phyloP scores from a whole-genome alignment of 1,140 invertebrate species.

The Sycophila sp. region DNA sequence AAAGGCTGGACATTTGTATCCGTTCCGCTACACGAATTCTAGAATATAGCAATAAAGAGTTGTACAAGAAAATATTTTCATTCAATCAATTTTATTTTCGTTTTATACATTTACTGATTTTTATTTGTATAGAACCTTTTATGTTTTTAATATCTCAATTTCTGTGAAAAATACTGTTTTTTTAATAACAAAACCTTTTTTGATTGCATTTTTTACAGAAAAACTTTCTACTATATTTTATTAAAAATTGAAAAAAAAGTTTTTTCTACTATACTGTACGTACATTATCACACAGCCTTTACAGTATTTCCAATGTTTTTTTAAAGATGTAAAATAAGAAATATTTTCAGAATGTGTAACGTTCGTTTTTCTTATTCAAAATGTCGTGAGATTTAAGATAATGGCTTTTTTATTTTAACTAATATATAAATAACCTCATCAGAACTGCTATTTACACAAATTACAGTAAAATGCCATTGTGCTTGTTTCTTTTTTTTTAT shows the following conservation, averaged over 20 bases:
- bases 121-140: too few relatives aligned
- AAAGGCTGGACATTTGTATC: slow-evolving; percentile 38
- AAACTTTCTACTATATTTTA: too few relatives aligned
- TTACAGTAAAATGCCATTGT: neutral
- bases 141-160: too few relatives aligned
- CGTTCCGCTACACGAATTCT: slow-evolving; percentile 11
- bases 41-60: slow-evolving; percentile 31
- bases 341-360: neutral
- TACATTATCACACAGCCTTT: too few relatives aligned
- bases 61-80: neutral
- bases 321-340: neutral
- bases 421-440: slow-evolving; percentile 6
- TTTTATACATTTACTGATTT: too few relatives aligned
- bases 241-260: too few relatives aligned
- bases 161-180: too few relatives aligned
- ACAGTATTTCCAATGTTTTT: neutral
- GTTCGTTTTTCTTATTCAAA: slow-evolving; percentile 1
- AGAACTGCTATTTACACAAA: slow-evolving; percentile 14
- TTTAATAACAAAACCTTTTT: too few relatives aligned
- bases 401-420: slow-evolving; percentile 22
- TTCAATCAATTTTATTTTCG: too few relatives aligned
- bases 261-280: too few relatives aligned
- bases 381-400: neutral
- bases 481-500: neutral
- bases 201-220: too few relatives aligned